Base-by-base conservation (phyloP, 2,888 invertebrate species). In the Lasioglossum malachurum region DNA sequence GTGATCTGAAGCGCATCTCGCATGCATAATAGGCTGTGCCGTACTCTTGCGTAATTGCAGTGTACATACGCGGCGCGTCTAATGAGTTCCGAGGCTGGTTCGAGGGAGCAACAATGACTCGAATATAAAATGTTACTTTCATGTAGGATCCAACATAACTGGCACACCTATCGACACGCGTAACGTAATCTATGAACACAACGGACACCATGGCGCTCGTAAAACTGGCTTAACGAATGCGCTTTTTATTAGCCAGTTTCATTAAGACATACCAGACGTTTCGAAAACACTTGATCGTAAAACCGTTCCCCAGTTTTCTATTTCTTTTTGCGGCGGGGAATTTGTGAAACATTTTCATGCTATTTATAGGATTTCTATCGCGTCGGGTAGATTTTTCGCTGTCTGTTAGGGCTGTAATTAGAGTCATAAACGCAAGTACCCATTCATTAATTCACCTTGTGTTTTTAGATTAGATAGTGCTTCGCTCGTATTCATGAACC, bases 1-100 rank as follows among this genome's bases (percentile, higher is more conserved):
- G 82, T 78, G 84, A 84, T 84, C 83, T 53, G 41, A 73, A 41
- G 82, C 82, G 88, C 82, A 84, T 76, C 80, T 82, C 67, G 88
- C 88, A 88, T 88, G 69, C 78, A 57, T 82, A 84, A 84, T 84
- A 35, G 41, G 38, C 69, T 60, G 49, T 75, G 74, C 84, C 79
- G 78, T 73, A 46, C 78, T 83, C 35, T 87, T 87, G 69, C 87
- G 87, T 72, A 87, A 87, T 60, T 49, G 72, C 41, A 7, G 31
- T 35, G 38, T 44, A 44, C 49, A 76, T 49, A 41, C 64, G 23
- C 67, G 49, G 69, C 38, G 69, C 69, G 69, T 69, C 38, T 64
- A 64, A 64, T 38, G 69, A 69, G 69, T 23, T 23, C 38, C 69
- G 69, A 23, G 69, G 38, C 69, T 35, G 69, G 38, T 38, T 19